These are phyloP conservation scores for Serripes groenlandicus DNA, from an alignment of 2,888 invertebrate genomes.

Conservation along the genomic window DNA sequence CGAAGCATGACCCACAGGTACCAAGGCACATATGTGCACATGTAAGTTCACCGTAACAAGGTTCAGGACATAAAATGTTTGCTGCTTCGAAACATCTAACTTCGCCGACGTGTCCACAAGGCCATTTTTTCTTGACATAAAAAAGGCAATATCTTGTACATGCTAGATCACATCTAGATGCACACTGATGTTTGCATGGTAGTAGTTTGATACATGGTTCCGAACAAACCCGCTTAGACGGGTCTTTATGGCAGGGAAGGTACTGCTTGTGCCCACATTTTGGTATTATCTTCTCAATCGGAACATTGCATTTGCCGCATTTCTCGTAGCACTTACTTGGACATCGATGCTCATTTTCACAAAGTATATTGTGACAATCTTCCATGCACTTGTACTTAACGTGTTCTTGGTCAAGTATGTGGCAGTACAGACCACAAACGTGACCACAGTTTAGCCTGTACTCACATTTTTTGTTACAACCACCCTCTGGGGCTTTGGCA, in stretches of 20 bases:
- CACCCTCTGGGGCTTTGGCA: slow-evolving; percentile 70
- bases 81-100: slow-evolving; percentile 60
- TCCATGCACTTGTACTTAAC: slow-evolving; percentile 80
- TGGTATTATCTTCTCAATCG: background rate
- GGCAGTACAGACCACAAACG: slow-evolving; percentile 73
- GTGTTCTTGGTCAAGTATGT: slow-evolving; percentile 86
- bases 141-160: background rate
- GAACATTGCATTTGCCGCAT: slow-evolving; percentile 71
- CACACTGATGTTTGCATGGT: background rate
- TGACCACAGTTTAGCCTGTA: slow-evolving; percentile 77
- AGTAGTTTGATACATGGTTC: background rate
- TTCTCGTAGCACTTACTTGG: too few relatives aligned
- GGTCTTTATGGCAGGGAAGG: slow-evolving; percentile 56
- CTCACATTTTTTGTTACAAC: slow-evolving; percentile 72
- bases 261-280: slow-evolving; percentile 67
- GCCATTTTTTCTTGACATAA: background rate
- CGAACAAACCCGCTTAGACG: background rate
- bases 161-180: background rate
- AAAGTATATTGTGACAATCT: slow-evolving; percentile 61
- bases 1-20: slow-evolving; percentile 87
- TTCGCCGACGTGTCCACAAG: slow-evolving; percentile 70
- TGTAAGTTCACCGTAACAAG: slow-evolving; percentile 27
- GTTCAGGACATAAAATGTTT: slow-evolving; percentile 2
- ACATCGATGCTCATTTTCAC: too few relatives aligned
- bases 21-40: slow-evolving; percentile 77